Evolutionary conservation across 2,888 invertebrate species (phyloP), one percentile per base, ranked within the genome.

Genomic region (Caenorhabditis doughertyi): DNA sequence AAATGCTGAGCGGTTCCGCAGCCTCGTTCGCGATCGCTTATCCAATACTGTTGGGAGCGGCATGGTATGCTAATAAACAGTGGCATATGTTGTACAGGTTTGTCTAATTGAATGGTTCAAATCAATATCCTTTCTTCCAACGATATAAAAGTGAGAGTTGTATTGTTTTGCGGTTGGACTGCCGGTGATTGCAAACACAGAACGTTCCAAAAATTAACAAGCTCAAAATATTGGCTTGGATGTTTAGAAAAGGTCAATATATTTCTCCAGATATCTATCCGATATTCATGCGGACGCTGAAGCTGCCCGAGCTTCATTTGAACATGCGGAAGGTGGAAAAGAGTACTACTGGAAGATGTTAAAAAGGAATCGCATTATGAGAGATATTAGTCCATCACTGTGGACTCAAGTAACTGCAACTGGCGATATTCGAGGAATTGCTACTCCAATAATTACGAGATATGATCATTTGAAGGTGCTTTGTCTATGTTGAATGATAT

Each of bases 281-380:
- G 90, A 90, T 58, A 84, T 89, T 25, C 84, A 90, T 70, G 88
- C 89, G 29, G 90, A 90, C 71, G 77, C 85, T 8, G 85, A 81
- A 56, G 77, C 90, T 3, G 87, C 90, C 2, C 85, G 85, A 5
- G 73, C 88, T 1, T 88, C 90, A 5, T 85, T 87, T 51, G 85
- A 83, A 16, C 89, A 90, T 64, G 88, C 89, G 2, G 87, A 85
- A 42, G 90, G 90, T n/a, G 90, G 90, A 55, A 88, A 87, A 68
- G 90, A 90, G 65, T 90, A 87, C 64, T 90, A 90, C 73, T 89
- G 87, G 87, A 90, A 90, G 74, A 80, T 85, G 81, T 56, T 90
- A 68, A 89, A 89, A 72, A 62, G 90, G 55, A 89, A 90, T 72
- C 81, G 90, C 86, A 68, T 79, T 5, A 79, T 80, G 77, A 29